Conservation (phyloP, 2,888 invertebrate species). For the Lucinisca nassula region DNA sequence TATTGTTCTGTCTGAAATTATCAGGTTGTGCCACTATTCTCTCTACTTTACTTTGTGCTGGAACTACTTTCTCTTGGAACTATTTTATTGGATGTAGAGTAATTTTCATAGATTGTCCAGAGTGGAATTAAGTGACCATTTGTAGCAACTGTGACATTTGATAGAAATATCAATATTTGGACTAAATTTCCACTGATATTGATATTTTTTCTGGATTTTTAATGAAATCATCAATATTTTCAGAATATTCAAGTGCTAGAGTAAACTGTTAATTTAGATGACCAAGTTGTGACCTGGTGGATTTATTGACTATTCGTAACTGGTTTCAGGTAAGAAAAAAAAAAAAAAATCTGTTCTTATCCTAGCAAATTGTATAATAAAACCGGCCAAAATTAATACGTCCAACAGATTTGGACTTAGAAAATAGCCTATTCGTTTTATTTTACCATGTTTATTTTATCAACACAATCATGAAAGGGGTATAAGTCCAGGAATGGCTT, state of each 20-base stretch:
- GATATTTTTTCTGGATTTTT: neutral
- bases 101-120: neutral
- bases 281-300: neutral
- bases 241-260: neutral
- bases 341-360: too few relatives aligned
- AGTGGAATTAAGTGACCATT: neutral
- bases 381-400: too few relatives aligned
- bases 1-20: neutral
- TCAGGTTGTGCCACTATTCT: neutral
- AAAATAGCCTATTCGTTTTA: too few relatives aligned
- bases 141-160: neutral
- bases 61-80: neutral
- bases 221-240: neutral
- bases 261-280: neutral
- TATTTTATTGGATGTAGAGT: neutral
- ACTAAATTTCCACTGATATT: neutral
- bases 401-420: too few relatives aligned
- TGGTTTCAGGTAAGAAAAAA: too few relatives aligned
- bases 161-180: conserved; percentile 1
- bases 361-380: too few relatives aligned
- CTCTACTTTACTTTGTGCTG: neutral
- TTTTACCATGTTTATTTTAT: too few relatives aligned
- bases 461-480: too few relatives aligned
- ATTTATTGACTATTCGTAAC: neutral
- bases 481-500: too few relatives aligned